Evolutionary conservation across 2,113 vertebrate species (phyloP).

Genomic region (Scytalopus superciliaris): DNA sequence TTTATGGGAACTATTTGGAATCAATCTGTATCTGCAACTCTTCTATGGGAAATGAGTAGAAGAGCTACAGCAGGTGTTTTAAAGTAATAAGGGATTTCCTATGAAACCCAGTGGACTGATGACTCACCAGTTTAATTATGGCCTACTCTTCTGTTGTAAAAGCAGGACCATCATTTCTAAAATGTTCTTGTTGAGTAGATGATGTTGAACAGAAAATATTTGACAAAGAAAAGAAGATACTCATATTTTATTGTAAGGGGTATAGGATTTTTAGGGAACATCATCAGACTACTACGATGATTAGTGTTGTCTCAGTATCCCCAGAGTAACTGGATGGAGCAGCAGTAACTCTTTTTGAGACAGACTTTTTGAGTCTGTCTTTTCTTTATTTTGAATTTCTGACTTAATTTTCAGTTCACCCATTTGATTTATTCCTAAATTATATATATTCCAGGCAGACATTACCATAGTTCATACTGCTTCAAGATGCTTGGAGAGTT

Average conservation of each 20-base stretch:
- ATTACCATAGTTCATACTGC: neutral
- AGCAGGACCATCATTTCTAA: conserved; percentile 1
- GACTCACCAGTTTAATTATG: conserved; percentile 50
- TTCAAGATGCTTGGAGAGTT: neutral
- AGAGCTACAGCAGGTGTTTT: conserved; percentile 32
- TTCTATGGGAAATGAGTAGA: conserved; percentile 34
- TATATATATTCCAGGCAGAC: neutral
- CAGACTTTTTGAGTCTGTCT: neutral
- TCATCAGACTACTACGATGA: neutral
- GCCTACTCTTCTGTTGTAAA: neutral
- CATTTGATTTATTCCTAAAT: neutral
- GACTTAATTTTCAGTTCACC: neutral
- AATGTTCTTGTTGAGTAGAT: neutral
- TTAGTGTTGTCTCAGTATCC: neutral
- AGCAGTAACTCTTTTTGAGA: neutral
- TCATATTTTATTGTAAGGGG: conserved; percentile 15
- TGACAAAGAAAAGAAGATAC: neutral
- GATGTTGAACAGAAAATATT: conserved; percentile 8
- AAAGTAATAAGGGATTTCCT: conserved; percentile 58
- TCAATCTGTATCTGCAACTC: conserved; percentile 19
- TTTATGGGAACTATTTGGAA: conserved; percentile 58
- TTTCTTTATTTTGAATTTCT: neutral
- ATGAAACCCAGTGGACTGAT: conserved; percentile 6
- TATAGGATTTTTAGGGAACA: neutral
- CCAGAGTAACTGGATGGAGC: neutral